These are phyloP conservation scores for Tenthredo notha DNA, from an alignment of 2,888 invertebrate genomes.

Conservation along the genomic window DNA sequence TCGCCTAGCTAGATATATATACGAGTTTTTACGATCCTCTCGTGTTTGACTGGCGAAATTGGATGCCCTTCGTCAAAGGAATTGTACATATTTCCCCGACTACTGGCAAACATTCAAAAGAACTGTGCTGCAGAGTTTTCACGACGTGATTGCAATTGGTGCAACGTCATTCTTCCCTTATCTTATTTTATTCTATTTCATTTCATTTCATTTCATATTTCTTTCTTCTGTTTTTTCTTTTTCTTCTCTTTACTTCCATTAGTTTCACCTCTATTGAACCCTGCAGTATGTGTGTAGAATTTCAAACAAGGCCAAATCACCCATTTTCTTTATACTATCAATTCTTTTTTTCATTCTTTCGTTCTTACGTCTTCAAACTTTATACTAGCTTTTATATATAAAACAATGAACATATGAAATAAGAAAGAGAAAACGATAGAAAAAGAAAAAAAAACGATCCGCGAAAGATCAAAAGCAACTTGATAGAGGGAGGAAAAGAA, in stretches of 20 bases:
- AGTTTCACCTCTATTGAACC: neutral
- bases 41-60: constrained; percentile 28
- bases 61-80: constrained; percentile 42
- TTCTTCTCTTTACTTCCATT: neutral
- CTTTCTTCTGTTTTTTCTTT: neutral
- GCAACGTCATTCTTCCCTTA: neutral
- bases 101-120: neutral
- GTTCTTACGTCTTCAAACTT: neutral
- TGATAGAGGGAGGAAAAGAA: neutral
- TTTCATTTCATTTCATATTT: neutral
- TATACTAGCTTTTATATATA: neutral
- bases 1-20: neutral
- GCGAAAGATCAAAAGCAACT: neutral
- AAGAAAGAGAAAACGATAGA: neutral
- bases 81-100: neutral
- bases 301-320: neutral
- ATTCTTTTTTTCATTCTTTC: neutral
- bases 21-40: neutral
- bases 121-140: neutral
- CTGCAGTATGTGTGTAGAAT: neutral
- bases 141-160: constrained; percentile 15
- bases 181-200: neutral
- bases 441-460: neutral
- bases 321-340: neutral
- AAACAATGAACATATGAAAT: neutral